Evolutionary conservation across 2,888 invertebrate genomes (phyloP), one percentile per base, ranked within the genome.

Genomic region (Zygaena filipendulae): DNA sequence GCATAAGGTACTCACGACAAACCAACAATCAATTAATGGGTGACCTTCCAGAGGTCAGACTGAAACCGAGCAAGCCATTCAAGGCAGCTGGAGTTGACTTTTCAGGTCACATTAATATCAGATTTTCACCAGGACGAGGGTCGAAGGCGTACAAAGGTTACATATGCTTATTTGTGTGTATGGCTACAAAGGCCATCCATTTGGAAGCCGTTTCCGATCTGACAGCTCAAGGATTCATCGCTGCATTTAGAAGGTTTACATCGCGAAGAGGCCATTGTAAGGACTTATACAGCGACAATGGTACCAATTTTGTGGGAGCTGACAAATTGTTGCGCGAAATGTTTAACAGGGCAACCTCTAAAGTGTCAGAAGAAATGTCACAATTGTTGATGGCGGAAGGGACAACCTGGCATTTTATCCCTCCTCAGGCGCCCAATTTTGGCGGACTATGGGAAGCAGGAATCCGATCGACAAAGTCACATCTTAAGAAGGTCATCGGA

Each of bases 381-480:
- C n/a, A n/a, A n/a, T n/a, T n/a, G n/a, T n/a, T n/a, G n/a, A n/a
- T n/a, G n/a, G n/a, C n/a, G n/a, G n/a, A n/a, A n/a, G n/a, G n/a
- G n/a, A n/a, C n/a, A n/a, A n/a, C n/a, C n/a, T 43, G 40, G 35
- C 32, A 37, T 20, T 39, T 27, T 10, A 38, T 36, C 2, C 41
- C 39, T n/a, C 37, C 39, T 3, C 30, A 29, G 6, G 32, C 39
- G 0, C 36, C 37, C 3, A 36, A 41, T 6, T 37, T 37, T 25
- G 40, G 40, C 1, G 38, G 40, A 7, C 2, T 36, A 10, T 40
- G 36, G 36, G 41, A 39, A 26, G 32, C 39, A 5, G 35, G 38
- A 5, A 27, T 39, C 2, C 19, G 28, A 2, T 27, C 25, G 3
- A 25, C 29, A 1, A 39, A 39, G 16, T 2, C 8, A n/a, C 23